Percentiles rank a stretch among this genome's conserved stretches.
Conservation (phyloP, 2,888 invertebrate genomes). For the Smittia aterrima region DNA sequence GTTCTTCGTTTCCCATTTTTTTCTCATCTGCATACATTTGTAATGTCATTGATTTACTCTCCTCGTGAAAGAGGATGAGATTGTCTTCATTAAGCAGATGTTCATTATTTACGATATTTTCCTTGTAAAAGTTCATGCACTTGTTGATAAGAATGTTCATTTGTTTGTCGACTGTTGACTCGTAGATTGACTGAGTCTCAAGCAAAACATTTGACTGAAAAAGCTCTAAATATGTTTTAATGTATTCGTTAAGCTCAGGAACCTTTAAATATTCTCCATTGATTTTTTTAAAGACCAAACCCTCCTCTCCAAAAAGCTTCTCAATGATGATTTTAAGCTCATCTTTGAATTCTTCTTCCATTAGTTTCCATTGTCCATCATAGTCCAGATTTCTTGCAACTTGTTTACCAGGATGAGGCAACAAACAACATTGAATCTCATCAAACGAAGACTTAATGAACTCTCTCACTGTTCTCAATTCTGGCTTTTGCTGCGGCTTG, state of each 20-base stretch:
- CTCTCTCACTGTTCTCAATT: slow-evolving; percentile 17
- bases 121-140: slow-evolving; percentile 4
- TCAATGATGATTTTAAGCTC: slow-evolving; percentile 79
- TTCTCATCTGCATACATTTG: neutral
- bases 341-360: slow-evolving; percentile 82
- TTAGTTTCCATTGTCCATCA: slow-evolving; percentile 59
- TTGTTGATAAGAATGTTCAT: slow-evolving; percentile 14
- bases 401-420: slow-evolving; percentile 38
- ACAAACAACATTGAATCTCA: slow-evolving; percentile 25
- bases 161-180: slow-evolving; percentile 25
- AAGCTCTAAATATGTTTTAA: neutral
- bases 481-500: slow-evolving; percentile 26
- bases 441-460: slow-evolving; percentile 35
- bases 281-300: slow-evolving; percentile 89
- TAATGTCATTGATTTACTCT: neutral
- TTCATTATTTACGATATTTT: neutral
- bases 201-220: slow-evolving; percentile 10
- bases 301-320: slow-evolving; percentile 75
- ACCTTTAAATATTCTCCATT: slow-evolving; percentile 85
- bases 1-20: slow-evolving; percentile 13
- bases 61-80: neutral
- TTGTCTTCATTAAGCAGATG: neutral
- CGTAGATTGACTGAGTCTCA: slow-evolving; percentile 17
- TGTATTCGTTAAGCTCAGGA: slow-evolving; percentile 82
- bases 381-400: neutral